Conservation (phyloP, 2,888 invertebrate genomes). For the Acrobasis suavella region DNA sequence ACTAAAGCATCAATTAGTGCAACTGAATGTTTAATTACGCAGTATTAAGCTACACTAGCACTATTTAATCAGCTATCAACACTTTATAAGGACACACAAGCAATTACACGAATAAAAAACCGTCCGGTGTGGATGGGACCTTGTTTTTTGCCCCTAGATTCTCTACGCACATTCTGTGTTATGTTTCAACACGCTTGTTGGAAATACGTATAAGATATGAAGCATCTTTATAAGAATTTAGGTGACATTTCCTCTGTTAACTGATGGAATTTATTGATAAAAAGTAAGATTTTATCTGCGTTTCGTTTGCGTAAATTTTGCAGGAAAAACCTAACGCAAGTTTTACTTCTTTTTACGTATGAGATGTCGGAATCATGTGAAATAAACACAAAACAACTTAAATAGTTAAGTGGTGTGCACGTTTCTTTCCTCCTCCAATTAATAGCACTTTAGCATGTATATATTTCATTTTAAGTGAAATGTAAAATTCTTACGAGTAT, state of each 20-base stretch:
- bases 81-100: conserved; percentile 61
- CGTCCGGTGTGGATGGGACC: conserved; percentile 54
- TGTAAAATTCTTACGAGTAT: no score
- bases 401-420: no score
- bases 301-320: conserved; percentile 7
- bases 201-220: conserved; percentile 50
- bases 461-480: no score
- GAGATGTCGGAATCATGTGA: no score
- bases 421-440: no score
- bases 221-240: conserved; percentile 25
- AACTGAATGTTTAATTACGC: conserved; percentile 60
- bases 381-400: no score
- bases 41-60: conserved; percentile 65
- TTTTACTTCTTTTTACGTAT: background rate
- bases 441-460: no score
- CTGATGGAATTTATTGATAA: conserved; percentile 18
- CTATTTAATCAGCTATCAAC: conserved; percentile 49
- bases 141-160: conserved; percentile 57
- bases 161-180: conserved; percentile 53
- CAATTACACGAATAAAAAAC: conserved; percentile 55
- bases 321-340: background rate
- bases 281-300: conserved; percentile 9
- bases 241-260: conserved; percentile 19
- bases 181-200: conserved; percentile 58
- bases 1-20: conserved; percentile 63